Evolutionary conservation across 2,113 vertebrate genomes (phyloP).

Genomic region (Paradoxurus hermaphroditus): DNA sequence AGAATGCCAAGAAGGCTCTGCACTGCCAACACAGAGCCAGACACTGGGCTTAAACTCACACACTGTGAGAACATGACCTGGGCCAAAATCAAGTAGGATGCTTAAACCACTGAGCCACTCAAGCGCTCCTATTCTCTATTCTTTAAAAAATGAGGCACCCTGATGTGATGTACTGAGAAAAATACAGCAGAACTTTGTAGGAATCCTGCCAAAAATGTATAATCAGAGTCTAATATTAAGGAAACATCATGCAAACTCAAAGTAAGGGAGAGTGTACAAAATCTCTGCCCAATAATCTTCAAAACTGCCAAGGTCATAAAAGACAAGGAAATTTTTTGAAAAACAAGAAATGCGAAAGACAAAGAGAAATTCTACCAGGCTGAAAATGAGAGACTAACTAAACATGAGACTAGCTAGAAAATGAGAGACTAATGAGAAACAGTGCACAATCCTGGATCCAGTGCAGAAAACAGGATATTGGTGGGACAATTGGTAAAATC

Average conservation of each 20-base stretch:
- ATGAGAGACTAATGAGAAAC: background rate
- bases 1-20: too few relatives aligned
- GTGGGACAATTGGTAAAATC: background rate
- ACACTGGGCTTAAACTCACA: too few relatives aligned
- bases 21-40: too few relatives aligned
- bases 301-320: background rate
- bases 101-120: too few relatives aligned
- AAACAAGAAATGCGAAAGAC: background rate
- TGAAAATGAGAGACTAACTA: background rate
- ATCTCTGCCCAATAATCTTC: background rate
- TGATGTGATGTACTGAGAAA: background rate
- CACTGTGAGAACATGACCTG: too few relatives aligned
- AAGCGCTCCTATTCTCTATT: background rate
- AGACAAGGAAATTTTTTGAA: background rate
- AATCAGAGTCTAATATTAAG: background rate
- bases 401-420: too few relatives aligned
- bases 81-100: too few relatives aligned
- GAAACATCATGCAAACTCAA: background rate
- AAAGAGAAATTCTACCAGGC: background rate
- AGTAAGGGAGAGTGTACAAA: background rate
- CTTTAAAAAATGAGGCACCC: background rate
- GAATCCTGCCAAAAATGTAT: background rate
- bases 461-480: background rate
- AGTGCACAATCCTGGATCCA: background rate
- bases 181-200: background rate